phyloP scores from a whole-genome alignment of 2,888 invertebrate genomes.

The Eristalis tenax region DNA sequence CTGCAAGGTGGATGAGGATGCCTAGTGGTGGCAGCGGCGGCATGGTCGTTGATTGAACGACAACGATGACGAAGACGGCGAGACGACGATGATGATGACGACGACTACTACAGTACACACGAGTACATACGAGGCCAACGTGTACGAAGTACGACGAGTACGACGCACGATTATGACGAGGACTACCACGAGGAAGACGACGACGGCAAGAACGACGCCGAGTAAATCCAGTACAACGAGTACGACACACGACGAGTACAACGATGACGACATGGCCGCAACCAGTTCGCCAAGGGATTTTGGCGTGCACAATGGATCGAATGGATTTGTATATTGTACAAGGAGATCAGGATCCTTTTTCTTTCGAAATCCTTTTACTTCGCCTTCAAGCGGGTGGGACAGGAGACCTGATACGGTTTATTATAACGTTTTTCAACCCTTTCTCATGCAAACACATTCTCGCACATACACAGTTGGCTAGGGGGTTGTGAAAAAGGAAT shows the following conservation, averaged over 20 bases:
- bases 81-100: no score
- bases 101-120: no score
- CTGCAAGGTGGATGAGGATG: not conserved
- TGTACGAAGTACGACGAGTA: no score
- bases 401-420: constrained; percentile 38
- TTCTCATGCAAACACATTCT: constrained; percentile 23
- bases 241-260: no score
- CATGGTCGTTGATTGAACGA: constrained; percentile 51
- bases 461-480: not conserved
- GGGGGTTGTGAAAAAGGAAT: constrained; percentile 13
- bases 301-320: constrained; percentile 61
- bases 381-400: not conserved
- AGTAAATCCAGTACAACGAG: no score
- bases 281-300: constrained; percentile 37
- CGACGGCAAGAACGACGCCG: no score
- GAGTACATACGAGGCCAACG: no score
- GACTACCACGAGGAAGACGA: no score
- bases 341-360: constrained; percentile 36
- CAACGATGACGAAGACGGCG: not conserved
- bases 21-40: not conserved
- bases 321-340: constrained; percentile 62
- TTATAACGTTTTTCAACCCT: constrained; percentile 57
- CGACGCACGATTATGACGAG: no score
- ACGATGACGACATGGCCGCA: constrained; percentile 2
- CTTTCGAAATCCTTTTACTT: constrained; percentile 2